Base-by-base conservation (phyloP, 1,140 invertebrate species). In the Tetramorium alpestre region DNA sequence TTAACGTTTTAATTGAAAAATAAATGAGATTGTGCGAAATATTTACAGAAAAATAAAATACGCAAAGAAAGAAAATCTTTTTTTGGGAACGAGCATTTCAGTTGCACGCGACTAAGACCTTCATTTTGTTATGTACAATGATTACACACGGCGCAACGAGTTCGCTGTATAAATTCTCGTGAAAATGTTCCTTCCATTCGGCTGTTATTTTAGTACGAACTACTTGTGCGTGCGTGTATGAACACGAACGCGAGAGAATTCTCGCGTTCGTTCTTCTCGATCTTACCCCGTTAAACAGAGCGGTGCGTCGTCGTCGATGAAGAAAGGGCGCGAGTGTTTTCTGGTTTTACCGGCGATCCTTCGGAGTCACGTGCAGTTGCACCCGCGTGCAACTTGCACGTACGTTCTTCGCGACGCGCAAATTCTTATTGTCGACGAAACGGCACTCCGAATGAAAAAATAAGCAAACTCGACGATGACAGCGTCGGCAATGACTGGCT, bases 301-400 rank as follows among this genome's bases (percentile, higher is more conserved):
- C 47, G 22, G 13, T n/a, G 18, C 54, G 56, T 38, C 18, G 41
- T 76, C 87, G 80, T 64, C 86, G 72, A 85, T 73, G 90, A 91
- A 89, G 91, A 90, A 87, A 86, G 87, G 86, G 69, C 44, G 77
- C 77, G 76, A 90, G 41, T 86, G 38, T 76, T 67, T 49, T 81
- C 76, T 41, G 58, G 72, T 77, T 58, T 72, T 47, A 82, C 25
- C 49, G 33, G 22, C 51, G 47, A 56, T 11, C 49, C 28, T 56
- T 54, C 33, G 28, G 28, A 7, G 11, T 11, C 82, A 22, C 22
- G 22, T 22, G 22, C 22, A 22, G 22, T 22, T 22, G 22, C 22
- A 25, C 44, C 28, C 28, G 44, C 47, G 58, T 16, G 47, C 38
- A 41, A 33, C 11, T 47, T 73, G 51, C 6, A 56, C 47, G 11